Percentiles rank a stretch among this genome's conserved stretches.
These are phyloP conservation scores for Coelinius sp. DNA, from an alignment of 2,888 invertebrate genomes.

Conservation along the genomic window DNA sequence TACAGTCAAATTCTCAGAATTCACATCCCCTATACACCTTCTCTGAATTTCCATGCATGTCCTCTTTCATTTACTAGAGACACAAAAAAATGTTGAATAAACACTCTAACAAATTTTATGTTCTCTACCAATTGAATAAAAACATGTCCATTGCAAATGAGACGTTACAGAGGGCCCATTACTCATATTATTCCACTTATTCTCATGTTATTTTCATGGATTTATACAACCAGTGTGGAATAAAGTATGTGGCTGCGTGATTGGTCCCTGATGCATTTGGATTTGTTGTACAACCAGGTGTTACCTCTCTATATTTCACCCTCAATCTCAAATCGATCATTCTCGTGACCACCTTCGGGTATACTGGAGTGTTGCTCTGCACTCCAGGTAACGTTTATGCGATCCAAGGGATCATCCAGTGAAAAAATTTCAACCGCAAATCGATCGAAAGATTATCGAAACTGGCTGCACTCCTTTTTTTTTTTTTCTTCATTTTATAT, in stretches of 20 bases:
- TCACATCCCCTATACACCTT: too few relatives aligned
- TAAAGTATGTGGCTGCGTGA: conserved; percentile 24
- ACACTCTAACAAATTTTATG: background rate
- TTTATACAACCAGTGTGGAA: conserved; percentile 1
- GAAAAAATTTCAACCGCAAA: conserved; percentile 44
- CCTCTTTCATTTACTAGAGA: background rate
- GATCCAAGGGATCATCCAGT: background rate
- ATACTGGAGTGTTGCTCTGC: too few relatives aligned
- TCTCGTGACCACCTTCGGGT: conserved; percentile 8
- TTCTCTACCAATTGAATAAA: background rate
- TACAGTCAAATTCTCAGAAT: too few relatives aligned
- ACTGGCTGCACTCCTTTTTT: background rate
- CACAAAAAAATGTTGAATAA: conserved; percentile 1
- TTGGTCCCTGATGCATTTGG: conserved; percentile 1
- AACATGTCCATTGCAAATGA: conserved; percentile 23
- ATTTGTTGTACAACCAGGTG: conserved; percentile 43
- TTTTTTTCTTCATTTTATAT: background rate
- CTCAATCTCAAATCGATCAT: conserved; percentile 5
- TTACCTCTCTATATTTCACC: conserved; percentile 28
- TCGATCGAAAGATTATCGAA: conserved; percentile 41
- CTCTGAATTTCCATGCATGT: too few relatives aligned
- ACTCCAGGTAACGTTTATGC: background rate
- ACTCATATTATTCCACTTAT: conserved; percentile 18
- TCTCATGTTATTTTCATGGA: conserved; percentile 10
- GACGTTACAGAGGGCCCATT: conserved; percentile 27